Percentiles rank a stretch among this genome's conserved stretches.
These are phyloP conservation scores for Temnothorax longispinosus DNA, from an alignment of 1,140 invertebrate genomes.

Conservation along the genomic window DNA sequence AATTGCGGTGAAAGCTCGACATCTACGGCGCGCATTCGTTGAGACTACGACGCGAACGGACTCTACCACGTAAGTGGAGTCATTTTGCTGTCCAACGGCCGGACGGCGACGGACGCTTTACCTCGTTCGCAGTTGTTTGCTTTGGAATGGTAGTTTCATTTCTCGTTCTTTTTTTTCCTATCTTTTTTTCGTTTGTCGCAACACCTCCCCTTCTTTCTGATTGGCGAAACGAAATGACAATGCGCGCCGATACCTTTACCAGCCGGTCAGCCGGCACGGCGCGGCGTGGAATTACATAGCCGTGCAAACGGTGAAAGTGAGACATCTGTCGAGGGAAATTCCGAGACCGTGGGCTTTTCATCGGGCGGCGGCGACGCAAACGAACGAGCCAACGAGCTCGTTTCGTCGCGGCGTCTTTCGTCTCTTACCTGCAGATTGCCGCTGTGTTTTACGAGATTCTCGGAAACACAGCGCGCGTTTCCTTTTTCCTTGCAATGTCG, in stretches of 20 bases:
- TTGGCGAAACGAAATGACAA: slow-evolving; percentile 39
- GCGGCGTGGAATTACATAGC: slow-evolving; percentile 12
- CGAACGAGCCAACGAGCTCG: background rate
- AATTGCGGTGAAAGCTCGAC: slow-evolving; percentile 83
- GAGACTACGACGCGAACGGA: slow-evolving; percentile 63
- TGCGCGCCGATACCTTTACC: slow-evolving; percentile 7
- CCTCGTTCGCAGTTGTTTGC: slow-evolving; percentile 74
- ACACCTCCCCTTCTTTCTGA: slow-evolving; percentile 27
- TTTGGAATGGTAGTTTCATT: slow-evolving; percentile 66
- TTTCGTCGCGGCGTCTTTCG: background rate
- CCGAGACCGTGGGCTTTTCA: slow-evolving; percentile 20
- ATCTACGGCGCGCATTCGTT: slow-evolving; percentile 64
- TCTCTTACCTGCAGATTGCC: slow-evolving; percentile 1
- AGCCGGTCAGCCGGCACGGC: background rate
- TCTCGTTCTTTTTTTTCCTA: slow-evolving; percentile 25
- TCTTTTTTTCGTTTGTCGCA: background rate
- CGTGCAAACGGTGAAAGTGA: slow-evolving; percentile 51
- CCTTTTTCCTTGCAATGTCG: background rate
- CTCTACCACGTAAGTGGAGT: slow-evolving; percentile 77
- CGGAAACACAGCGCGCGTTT: background rate
- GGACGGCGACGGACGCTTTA: slow-evolving; percentile 77
- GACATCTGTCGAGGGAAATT: slow-evolving; percentile 45
- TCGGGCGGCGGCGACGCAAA: background rate
- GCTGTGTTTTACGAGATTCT: slow-evolving; percentile 9
- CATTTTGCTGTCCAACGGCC: slow-evolving; percentile 83